Evolutionary conservation across 2,797 vertebrate genomes (phyloP).

Genomic region (Neomorphus geoffroyi): DNA sequence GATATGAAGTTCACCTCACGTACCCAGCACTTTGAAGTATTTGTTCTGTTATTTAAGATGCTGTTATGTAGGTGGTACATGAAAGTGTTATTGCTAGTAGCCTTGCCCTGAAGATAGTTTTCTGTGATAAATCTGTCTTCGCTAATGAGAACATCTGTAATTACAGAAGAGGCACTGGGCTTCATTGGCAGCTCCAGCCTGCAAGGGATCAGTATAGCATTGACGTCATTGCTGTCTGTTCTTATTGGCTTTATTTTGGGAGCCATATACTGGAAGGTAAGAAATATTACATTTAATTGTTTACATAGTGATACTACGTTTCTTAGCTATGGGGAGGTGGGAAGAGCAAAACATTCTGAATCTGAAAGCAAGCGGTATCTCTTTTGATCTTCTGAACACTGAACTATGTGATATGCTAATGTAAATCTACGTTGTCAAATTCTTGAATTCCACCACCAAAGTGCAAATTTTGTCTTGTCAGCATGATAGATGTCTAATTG

Average conservation of each 20-base stretch:
- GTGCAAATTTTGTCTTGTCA: not conserved
- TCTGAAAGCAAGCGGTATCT: not conserved
- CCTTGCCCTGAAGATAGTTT: slow-evolving; percentile 3
- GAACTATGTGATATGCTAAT: not conserved
- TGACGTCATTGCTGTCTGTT: slow-evolving; percentile 76
- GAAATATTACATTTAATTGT: not conserved
- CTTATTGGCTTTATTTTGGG: slow-evolving; percentile 80
- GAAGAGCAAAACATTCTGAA: not conserved
- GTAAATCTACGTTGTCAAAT: not conserved
- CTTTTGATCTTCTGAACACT: not conserved
- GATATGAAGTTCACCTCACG: not conserved
- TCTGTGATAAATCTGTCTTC: not conserved
- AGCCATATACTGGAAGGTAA: slow-evolving; percentile 81
- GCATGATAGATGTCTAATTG: not conserved
- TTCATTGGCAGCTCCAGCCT: slow-evolving; percentile 62
- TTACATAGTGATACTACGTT: not conserved
- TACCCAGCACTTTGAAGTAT: not conserved
- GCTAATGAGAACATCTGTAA: slow-evolving; percentile 54
- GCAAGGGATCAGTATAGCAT: slow-evolving; percentile 77
- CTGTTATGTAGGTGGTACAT: slow-evolving; percentile 5
- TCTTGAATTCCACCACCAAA: not conserved
- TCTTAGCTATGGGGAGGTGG: not conserved
- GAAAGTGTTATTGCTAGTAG: not conserved
- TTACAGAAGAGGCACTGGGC: slow-evolving; percentile 70
- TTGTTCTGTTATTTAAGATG: not conserved